Conservation (phyloP, 2,888 invertebrate species). For the Noctua janthe region DNA sequence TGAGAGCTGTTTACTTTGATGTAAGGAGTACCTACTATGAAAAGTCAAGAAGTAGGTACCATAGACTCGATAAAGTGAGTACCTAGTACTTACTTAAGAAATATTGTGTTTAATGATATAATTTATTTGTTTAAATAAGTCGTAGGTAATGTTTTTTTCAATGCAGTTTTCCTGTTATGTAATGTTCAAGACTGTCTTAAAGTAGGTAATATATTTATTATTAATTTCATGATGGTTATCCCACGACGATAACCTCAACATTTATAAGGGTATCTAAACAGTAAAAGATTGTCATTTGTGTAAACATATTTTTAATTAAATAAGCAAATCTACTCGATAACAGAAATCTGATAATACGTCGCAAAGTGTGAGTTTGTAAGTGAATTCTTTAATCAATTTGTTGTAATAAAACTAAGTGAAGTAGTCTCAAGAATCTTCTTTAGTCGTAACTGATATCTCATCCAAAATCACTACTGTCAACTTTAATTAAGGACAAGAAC, state of each 20-base stretch:
- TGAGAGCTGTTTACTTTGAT: slow-evolving; percentile 35
- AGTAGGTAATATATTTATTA: not conserved
- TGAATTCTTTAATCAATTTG: not conserved
- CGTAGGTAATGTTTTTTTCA: not conserved
- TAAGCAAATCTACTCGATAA: not conserved
- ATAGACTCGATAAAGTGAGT: slow-evolving; percentile 2
- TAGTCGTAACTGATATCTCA: slow-evolving; percentile 19
- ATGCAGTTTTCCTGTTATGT: slow-evolving; percentile 38
- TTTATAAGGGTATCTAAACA: not conserved
- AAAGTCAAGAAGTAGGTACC: not conserved
- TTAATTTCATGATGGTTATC: too few relatives aligned
- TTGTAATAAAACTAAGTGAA: slow-evolving; percentile 18
- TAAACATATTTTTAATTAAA: not conserved
- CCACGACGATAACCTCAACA: not conserved
- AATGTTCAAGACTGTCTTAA: not conserved
- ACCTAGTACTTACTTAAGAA: not conserved
- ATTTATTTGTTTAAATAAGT: not conserved
- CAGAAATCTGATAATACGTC: slow-evolving; percentile 4
- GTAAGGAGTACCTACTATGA: not conserved
- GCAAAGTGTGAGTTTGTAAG: not conserved
- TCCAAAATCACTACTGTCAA: slow-evolving; percentile 31
- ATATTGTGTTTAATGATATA: not conserved
- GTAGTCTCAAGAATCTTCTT: slow-evolving; percentile 22
- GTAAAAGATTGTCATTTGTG: not conserved
- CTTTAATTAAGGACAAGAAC: slow-evolving; percentile 61